Conservation (phyloP, 1,140 invertebrate genomes). For the Drosophila dunni region DNA sequence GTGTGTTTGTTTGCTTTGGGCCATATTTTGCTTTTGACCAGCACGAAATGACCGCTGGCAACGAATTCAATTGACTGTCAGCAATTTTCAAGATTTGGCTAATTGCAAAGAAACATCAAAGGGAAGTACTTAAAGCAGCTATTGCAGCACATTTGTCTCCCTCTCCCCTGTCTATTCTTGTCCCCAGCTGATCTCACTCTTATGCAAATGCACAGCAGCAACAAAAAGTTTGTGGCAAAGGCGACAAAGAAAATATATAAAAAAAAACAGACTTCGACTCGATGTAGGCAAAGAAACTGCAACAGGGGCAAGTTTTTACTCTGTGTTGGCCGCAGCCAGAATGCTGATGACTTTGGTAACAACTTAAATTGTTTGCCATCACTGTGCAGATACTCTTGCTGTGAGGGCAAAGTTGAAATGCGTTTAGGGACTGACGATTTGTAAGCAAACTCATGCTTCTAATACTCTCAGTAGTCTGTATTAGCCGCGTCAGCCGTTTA, state of each 20-base stretch:
- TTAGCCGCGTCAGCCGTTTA: slow-evolving; percentile 21
- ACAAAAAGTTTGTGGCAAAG: slow-evolving; percentile 45
- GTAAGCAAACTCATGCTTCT: slow-evolving; percentile 34
- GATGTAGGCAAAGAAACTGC: slow-evolving; percentile 34
- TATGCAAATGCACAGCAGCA: slow-evolving; percentile 46
- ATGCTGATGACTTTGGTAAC: slow-evolving; percentile 81
- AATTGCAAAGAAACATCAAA: slow-evolving; percentile 53
- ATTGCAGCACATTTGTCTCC: slow-evolving; percentile 1
- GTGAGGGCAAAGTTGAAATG: slow-evolving; percentile 61
- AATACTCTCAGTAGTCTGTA: slow-evolving; percentile 13
- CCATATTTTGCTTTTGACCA: slow-evolving; percentile 34
- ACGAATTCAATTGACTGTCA: slow-evolving; percentile 44
- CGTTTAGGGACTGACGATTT: slow-evolving; percentile 58
- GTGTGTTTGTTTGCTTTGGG: slow-evolving; percentile 11
- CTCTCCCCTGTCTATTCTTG: background rate
- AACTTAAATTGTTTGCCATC: slow-evolving; percentile 79
- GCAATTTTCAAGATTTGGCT: slow-evolving; percentile 48
- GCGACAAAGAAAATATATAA: too few relatives aligned
- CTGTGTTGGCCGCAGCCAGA: slow-evolving; percentile 52
- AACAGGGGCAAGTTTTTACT: slow-evolving; percentile 60
- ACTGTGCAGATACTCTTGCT: slow-evolving; percentile 38
- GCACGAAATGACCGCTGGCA: slow-evolving; percentile 21
- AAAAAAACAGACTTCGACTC: background rate
- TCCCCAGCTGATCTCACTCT: slow-evolving; percentile 1
- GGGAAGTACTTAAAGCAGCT: slow-evolving; percentile 15